Percentiles rank a stretch among this genome's conserved stretches.
Evolutionary conservation across 2,888 invertebrate genomes (phyloP).

Genomic region (Dendrolimus houi): DNA sequence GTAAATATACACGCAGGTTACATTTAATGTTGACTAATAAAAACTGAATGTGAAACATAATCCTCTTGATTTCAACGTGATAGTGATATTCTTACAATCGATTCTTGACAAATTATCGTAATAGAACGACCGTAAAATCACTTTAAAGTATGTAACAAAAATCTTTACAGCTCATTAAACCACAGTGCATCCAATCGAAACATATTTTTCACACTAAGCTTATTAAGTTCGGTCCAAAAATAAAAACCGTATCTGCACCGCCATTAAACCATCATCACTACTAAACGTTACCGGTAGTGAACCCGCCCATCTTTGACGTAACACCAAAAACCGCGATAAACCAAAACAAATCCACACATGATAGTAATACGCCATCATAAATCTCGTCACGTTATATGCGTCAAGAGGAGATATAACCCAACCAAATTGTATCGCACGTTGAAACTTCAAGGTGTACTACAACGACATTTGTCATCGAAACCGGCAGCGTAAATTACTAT

Average conservation of each 20-base stretch:
- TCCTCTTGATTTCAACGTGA: no score
- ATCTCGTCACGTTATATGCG: conserved; percentile 61
- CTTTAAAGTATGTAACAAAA: not conserved
- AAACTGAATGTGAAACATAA: no score
- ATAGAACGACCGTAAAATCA: not conserved
- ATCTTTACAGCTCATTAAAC: not conserved
- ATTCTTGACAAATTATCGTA: no score
- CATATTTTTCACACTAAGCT: not conserved
- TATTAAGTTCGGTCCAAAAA: not conserved
- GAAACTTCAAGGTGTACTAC: conserved; percentile 6
- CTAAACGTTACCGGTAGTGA: not conserved
- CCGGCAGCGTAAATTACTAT: conserved; percentile 32
- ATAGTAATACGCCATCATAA: conserved; percentile 60
- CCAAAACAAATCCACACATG: conserved; percentile 55
- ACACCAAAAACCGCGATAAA: conserved; percentile 36
- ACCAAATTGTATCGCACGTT: not conserved
- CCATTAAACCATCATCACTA: not conserved
- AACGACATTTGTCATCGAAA: conserved; percentile 48
- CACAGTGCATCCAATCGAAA: not conserved
- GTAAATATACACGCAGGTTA: no score
- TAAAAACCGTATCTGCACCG: not conserved
- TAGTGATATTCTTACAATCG: no score
- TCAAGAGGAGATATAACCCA: not conserved
- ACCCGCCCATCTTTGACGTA: not conserved
- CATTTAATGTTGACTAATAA: no score